Conservation (phyloP, 2,888 invertebrate species). For the Antheraea assamensis region DNA sequence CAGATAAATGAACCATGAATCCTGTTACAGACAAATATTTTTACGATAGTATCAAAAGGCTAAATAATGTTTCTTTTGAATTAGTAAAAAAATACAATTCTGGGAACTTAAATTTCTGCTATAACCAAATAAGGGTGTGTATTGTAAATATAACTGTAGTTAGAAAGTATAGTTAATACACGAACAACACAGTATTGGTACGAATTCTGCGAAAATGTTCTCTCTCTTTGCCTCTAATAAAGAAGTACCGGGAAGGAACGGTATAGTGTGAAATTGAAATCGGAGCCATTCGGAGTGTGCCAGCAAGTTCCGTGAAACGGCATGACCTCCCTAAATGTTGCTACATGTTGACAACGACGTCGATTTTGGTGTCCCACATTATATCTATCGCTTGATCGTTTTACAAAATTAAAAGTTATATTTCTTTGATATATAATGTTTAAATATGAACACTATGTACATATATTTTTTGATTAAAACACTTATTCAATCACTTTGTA, state of each 20-base stretch:
- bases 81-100: background rate
- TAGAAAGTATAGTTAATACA: conserved; percentile 17
- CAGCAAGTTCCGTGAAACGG: conserved; percentile 49
- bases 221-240: conserved; percentile 50
- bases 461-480: too few species aligned
- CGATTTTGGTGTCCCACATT: conserved; percentile 30
- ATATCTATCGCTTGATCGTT: background rate
- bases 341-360: conserved; percentile 26
- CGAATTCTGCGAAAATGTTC: conserved; percentile 54
- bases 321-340: conserved; percentile 48
- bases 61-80: background rate
- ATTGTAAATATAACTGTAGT: conserved; percentile 1
- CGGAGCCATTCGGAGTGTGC: conserved; percentile 25
- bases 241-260: conserved; percentile 62
- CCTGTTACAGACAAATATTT: background rate
- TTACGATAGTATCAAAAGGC: background rate
- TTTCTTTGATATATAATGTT: background rate
- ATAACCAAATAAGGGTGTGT: background rate
- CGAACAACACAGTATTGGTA: conserved; percentile 38
- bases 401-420: background rate
- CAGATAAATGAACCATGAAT: background rate
- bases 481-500: too few species aligned
- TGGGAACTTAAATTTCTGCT: background rate
- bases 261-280: conserved; percentile 62
- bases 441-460: too few species aligned